A percentile compares a stretch with the other conserved stretches of the same genome.
Conservation (phyloP, 2,797 vertebrate genomes). For the Tiaroga cobitis region DNA sequence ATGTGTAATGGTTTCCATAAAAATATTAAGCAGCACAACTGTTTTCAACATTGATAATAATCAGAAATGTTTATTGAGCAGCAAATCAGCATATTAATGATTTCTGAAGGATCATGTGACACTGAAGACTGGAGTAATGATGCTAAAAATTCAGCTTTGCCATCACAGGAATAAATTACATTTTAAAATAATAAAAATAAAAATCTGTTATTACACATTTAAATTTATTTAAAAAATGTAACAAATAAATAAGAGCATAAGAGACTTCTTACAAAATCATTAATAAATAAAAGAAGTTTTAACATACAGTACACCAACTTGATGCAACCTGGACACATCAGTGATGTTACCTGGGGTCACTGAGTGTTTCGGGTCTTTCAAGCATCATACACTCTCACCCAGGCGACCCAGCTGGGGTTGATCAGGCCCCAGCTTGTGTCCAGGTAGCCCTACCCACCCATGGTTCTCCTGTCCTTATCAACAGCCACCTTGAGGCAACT, state of each 20-base stretch:
- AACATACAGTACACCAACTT: too few species aligned
- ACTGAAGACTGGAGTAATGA: background rate
- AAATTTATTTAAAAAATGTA: background rate
- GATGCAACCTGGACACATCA: too few species aligned
- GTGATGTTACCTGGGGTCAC: too few species aligned
- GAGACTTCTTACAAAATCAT: background rate
- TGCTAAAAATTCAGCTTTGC: background rate
- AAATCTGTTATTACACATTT: background rate
- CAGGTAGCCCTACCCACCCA: too few species aligned
- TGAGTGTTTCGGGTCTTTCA: too few species aligned
- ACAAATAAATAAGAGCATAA: too few species aligned
- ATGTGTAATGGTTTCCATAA: background rate
- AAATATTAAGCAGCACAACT: background rate
- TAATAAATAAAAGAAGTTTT: background rate
- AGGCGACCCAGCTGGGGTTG: too few species aligned
- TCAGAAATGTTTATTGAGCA: background rate
- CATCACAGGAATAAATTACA: background rate
- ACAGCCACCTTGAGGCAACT: too few species aligned
- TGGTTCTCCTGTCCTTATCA: too few species aligned
- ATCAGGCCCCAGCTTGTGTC: too few species aligned
- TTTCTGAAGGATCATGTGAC: too few species aligned
- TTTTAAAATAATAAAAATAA: background rate
- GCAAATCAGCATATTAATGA: background rate
- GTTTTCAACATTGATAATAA: background rate
- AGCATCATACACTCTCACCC: too few species aligned